Evolutionary conservation across 2,113 vertebrate genomes (phyloP), one percentile per base, ranked within the genome.

Genomic region (Prietella phreatophila): DNA sequence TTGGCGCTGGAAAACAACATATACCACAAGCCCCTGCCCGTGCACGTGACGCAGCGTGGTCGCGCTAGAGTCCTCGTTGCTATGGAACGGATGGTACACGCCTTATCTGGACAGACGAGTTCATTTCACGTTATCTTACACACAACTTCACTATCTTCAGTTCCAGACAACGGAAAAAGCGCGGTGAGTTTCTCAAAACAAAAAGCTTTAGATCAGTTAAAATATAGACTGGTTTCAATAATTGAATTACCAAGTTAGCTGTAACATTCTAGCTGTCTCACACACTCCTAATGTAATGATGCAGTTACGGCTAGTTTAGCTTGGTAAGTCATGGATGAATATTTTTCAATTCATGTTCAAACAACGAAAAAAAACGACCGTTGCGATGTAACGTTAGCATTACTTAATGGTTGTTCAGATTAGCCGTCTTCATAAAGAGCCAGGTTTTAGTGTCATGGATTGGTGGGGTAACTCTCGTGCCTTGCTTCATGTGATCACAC

Each of bases 111-210:
- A 56, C 79, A 82, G 65, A 55, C 47, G 53, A 85, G 71, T 80
- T 15, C 20, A 55, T 25, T 75, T 20, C 67, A 79, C 36, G 81
- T 89, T 90, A 86, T 90, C 88, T 78, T 50, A 67, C 36, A 58
- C 58, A 89, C 78, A 65, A 69, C 56, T 76, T 39, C 20, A 56
- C 27, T 92, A 90, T 93, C 92, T 87, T 47, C 71, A 27, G 76
- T 9, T 0, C 1, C 89, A 93, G 91, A 87, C 88, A 89, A 82
- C 86, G 78, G 76, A 42, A 25, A 20, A 60, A 60, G 55, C n/a
- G 84, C 78, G 94, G 94, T 95, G 91, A 94, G 95, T 93, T 92
- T 89, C n/a, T n/a, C n/a, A 5, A 17, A 4, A 22, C 15, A 50
- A 10, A 61, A 11, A 56, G 33, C 13, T 61, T 39, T 19, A 39